Conservation (phyloP, 2,113 vertebrate species). For the Castor canadensis region DNA sequence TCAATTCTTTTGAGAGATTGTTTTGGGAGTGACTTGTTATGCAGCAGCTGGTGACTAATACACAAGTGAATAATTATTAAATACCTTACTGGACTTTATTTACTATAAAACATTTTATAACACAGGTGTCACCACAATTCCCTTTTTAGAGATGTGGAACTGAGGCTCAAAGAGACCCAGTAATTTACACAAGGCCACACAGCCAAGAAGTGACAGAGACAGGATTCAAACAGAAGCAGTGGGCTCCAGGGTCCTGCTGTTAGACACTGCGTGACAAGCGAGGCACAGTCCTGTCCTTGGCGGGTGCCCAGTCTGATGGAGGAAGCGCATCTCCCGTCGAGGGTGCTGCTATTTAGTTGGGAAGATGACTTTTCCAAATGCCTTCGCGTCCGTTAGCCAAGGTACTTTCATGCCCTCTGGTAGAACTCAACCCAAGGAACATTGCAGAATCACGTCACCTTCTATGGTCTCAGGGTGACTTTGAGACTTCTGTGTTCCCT, state of each 20-base stretch:
- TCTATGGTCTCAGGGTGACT: no score
- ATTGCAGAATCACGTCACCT: not conserved
- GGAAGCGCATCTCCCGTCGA: not conserved
- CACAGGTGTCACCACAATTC: accelerated
- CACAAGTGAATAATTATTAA: not conserved
- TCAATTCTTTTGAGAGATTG: not conserved
- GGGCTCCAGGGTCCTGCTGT: not conserved
- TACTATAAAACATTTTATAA: no score
- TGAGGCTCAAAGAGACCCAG: not conserved
- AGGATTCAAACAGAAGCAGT: not conserved
- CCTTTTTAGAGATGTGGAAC: not conserved
- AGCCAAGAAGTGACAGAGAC: not conserved
- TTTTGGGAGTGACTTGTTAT: not conserved
- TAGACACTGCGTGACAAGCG: accelerated
- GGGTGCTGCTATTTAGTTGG: no score
- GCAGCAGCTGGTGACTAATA: not conserved
- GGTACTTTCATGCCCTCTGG: not conserved
- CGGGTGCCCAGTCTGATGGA: no score
- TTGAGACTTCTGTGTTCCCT: not conserved
- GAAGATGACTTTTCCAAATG: not conserved
- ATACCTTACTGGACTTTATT: no score
- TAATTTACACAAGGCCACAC: no score
- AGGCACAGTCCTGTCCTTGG: accelerated
- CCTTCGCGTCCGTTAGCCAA: no score
- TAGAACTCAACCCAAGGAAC: not conserved